A percentile compares a stretch with the other conserved stretches of the same genome.
Evolutionary conservation across 2,888 invertebrate genomes (phyloP).

Genomic region (Thysanoteuthis rhombus): DNA sequence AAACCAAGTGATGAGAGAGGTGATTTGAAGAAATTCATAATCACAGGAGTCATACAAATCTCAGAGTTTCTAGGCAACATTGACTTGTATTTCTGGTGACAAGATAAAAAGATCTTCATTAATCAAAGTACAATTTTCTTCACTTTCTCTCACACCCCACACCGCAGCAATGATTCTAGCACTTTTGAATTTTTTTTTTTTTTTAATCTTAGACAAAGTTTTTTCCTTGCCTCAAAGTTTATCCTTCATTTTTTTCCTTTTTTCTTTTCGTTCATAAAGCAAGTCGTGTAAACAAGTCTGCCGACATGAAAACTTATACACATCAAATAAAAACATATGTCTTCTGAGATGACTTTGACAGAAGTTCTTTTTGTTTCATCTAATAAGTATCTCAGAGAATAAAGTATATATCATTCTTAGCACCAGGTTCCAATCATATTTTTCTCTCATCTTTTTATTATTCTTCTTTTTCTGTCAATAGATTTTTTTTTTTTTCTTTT

Average conservation of each 20-base stretch:
- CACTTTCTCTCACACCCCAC: no score
- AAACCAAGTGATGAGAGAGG: neutral
- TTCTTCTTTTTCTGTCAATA: neutral
- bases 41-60: neutral
- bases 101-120: neutral
- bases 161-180: neutral
- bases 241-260: neutral
- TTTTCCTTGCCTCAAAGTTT: neutral
- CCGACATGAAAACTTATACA: neutral
- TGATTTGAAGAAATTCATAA: neutral
- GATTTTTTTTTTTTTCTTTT: neutral
- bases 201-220: no score
- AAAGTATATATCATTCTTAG: neutral
- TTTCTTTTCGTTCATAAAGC: neutral
- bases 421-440: neutral
- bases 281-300: neutral
- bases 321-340: neutral
- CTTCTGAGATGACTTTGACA: neutral
- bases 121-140: neutral
- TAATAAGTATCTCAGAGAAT: neutral
- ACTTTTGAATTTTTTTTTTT: neutral
- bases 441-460: no score
- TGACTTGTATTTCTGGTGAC: neutral
- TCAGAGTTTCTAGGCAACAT: neutral
- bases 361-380: slow-evolving; percentile 1